A percentile compares a stretch with the other conserved stretches of the same genome.
Conservation (phyloP, 1,140 invertebrate genomes). For the Sinonovacula constricta region DNA sequence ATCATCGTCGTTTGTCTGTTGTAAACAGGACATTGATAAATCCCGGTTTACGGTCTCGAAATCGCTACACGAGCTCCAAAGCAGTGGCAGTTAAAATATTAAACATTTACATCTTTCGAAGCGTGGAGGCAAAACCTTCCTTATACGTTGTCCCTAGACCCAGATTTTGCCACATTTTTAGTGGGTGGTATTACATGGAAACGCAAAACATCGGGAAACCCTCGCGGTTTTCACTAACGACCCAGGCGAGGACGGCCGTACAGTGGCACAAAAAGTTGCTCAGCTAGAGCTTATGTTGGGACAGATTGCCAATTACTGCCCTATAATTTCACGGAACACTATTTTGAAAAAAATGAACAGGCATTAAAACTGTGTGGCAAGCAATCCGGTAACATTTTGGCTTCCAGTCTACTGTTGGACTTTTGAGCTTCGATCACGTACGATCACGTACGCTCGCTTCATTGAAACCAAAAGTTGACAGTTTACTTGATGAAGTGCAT, state of each 20-base stretch:
- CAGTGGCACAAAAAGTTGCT: constrained; percentile 38
- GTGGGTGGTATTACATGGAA: constrained; percentile 27
- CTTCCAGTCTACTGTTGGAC: too few species aligned
- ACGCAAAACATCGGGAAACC: constrained; percentile 28
- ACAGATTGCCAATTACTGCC: too few species aligned
- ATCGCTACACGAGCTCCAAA: too few species aligned
- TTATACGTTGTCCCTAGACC: constrained; percentile 29
- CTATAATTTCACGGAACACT: too few species aligned
- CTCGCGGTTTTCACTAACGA: constrained; percentile 21
- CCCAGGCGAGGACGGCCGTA: too few species aligned
- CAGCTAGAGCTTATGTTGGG: constrained; percentile 53
- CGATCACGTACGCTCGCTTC: constrained; percentile 53
- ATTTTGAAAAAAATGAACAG: too few species aligned
- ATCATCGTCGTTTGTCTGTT: too few species aligned
- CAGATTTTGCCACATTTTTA: constrained; percentile 28
- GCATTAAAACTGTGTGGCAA: too few species aligned
- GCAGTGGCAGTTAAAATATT: constrained; percentile 7
- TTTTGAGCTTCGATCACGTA: too few species aligned
- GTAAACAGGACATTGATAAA: too few species aligned
- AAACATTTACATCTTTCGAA: constrained; percentile 39
- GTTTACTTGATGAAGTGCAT: constrained; percentile 50
- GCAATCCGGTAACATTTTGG: too few species aligned
- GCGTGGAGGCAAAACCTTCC: constrained; percentile 41
- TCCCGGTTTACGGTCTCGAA: constrained; percentile 13
- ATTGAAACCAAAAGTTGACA: constrained; percentile 60